Evolutionary conservation across 2,888 invertebrate genomes (phyloP), one percentile per base, ranked within the genome.

Genomic region (Mimumesa dahlbomi): DNA sequence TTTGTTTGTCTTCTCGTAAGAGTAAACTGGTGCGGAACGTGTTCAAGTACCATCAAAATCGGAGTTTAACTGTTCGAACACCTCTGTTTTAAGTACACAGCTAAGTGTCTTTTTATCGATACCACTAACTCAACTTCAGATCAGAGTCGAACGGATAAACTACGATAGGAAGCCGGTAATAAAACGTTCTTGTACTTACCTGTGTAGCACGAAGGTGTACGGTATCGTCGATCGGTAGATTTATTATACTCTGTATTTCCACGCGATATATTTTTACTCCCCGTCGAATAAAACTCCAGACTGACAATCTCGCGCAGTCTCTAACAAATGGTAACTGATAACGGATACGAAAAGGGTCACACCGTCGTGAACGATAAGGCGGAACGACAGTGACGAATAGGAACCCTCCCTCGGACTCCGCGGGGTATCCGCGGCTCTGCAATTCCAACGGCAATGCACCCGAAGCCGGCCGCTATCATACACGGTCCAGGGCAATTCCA

Each of bases 311-410:
- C 57, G 45, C 54, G 40, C 22, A 38, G 52, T 11, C 43, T 16
- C 52, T 76, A 75, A 79, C 72, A 70, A 77, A 79, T 75, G 72
- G 72, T 59, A 73, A 68, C 48, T 72, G 77, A 79, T 79, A 79
- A 75, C 70, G 64, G 53, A 49, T 56, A 62, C 57, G 68, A 67
- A 72, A 72, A 69, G 77, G 71, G 74, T 73, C 79, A 42, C 62
- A 42, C 59, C 69, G 71, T 79, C 77, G 75, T 70, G 63, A 49
- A 77, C 77, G 80, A 79, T 79, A 79, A 79, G 79, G 77, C 54
- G 70, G 49, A 54, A 57, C 58, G 79, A 79, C 79, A 79, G 46
- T 79, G 80, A 79, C 79, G 79, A 69, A 79, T 79, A 77, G 73
- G 75, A n/a, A n/a, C 75, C 67, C 56, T 66, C 48, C 48, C 43